A percentile compares a stretch with the other conserved stretches of the same genome.
Conservation (phyloP, 2,113 vertebrate species). For the Butorides virescens region DNA sequence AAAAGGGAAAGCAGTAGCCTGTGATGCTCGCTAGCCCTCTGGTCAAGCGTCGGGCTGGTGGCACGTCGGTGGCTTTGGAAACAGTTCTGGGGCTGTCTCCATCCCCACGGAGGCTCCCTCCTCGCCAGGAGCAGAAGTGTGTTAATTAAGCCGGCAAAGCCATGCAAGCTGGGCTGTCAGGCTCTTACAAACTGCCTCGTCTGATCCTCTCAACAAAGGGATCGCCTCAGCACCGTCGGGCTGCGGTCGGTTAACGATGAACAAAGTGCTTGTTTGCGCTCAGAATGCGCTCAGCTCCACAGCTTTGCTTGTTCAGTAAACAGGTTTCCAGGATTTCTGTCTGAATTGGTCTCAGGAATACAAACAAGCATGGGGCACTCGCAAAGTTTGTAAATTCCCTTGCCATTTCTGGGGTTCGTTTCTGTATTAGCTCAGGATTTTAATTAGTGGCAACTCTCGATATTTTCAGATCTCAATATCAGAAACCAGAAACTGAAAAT, state of each 20-base stretch:
- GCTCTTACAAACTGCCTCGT: background rate
- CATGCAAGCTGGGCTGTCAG: constrained; percentile 16
- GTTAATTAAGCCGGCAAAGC: constrained; percentile 57
- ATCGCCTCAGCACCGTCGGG: background rate
- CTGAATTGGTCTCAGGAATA: background rate
- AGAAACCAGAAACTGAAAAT: background rate
- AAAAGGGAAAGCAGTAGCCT: background rate
- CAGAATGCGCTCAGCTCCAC: background rate
- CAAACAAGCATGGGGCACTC: background rate
- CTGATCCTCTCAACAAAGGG: background rate
- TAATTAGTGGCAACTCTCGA: background rate
- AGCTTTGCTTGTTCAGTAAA: background rate
- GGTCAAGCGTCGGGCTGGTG: background rate
- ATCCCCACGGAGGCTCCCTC: background rate
- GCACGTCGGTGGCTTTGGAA: constrained; percentile 37
- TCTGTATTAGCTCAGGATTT: background rate
- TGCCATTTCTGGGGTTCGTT: background rate
- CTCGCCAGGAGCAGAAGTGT: background rate
- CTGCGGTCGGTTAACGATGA: rapidly evolving
- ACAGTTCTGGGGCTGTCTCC: background rate
- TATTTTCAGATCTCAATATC: background rate
- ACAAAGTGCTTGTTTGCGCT: background rate
- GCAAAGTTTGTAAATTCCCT: background rate
- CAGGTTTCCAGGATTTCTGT: background rate
- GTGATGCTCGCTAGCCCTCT: background rate